These are phyloP conservation scores for Oxyruncus cristatus DNA, from an alignment of 2,113 vertebrate species.

Conservation along the genomic window DNA sequence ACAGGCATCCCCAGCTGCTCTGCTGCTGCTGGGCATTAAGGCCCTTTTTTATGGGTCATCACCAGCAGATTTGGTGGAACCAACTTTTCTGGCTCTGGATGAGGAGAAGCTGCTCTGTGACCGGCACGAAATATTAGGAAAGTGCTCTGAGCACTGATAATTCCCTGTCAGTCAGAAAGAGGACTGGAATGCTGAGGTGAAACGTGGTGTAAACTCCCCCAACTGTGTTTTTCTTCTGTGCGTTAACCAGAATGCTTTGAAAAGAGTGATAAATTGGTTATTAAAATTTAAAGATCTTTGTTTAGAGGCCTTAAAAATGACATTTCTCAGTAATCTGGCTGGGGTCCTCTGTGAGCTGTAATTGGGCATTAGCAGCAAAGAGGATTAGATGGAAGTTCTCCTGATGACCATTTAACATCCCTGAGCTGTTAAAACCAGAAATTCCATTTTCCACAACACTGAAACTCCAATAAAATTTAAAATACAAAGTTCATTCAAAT, in stretches of 20 bases:
- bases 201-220: background rate
- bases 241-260: background rate
- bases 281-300: background rate
- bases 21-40: background rate
- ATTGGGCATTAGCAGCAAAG: background rate
- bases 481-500: background rate
- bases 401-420: background rate
- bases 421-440: background rate
- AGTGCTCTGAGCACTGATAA: background rate
- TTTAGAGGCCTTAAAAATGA: background rate
- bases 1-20: background rate
- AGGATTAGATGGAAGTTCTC: background rate
- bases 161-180: background rate
- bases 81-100: background rate
- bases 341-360: background rate
- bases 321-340: background rate
- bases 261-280: background rate
- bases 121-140: background rate
- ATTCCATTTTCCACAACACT: background rate
- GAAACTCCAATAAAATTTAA: background rate
- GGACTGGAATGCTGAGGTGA: background rate
- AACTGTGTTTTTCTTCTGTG: background rate
- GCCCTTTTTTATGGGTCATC: constrained; percentile 7
- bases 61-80: constrained; percentile 1
- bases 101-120: background rate